Percentiles rank a stretch among this genome's conserved stretches.
These are phyloP conservation scores for Mayetiola destructor DNA, from an alignment of 2,888 invertebrate genomes.

Conservation along the genomic window DNA sequence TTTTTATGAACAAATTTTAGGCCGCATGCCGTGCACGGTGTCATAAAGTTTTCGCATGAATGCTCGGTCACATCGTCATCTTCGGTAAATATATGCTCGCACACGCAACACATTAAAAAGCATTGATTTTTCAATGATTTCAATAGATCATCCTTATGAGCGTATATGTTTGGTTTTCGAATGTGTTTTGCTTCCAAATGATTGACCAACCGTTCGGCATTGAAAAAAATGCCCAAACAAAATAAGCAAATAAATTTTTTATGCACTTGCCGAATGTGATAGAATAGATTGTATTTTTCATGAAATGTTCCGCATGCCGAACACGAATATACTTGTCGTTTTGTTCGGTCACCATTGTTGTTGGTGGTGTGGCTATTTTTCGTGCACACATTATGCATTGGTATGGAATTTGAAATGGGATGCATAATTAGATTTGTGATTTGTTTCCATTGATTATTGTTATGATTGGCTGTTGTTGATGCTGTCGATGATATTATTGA, in stretches of 20 bases:
- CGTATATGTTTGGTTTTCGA: conserved; percentile 53
- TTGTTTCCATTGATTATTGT: not conserved
- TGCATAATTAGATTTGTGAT: too few species aligned
- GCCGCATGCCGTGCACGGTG: conserved; percentile 31
- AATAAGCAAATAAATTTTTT: conserved; percentile 60
- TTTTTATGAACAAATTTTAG: conserved; percentile 30
- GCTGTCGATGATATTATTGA: not conserved
- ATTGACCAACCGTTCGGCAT: conserved; percentile 60
- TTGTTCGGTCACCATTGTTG: conserved; percentile 40
- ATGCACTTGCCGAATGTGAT: conserved; percentile 72
- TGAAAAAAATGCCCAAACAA: conserved; percentile 68
- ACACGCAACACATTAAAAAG: conserved; percentile 66
- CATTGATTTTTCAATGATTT: conserved; percentile 50
- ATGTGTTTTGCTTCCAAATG: conserved; percentile 68
- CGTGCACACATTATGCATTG: not conserved
- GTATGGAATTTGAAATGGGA: not conserved
- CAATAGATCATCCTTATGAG: conserved; percentile 52
- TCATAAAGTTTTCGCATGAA: conserved; percentile 40
- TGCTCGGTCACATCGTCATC: conserved; percentile 63
- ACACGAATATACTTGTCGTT: conserved; percentile 67
- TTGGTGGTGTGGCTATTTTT: not conserved
- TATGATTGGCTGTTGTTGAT: not conserved
- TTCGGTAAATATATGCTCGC: conserved; percentile 63
- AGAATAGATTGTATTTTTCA: conserved; percentile 72
- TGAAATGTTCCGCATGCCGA: conserved; percentile 71